A percentile compares a stretch with the other conserved stretches of the same genome.
These are phyloP conservation scores for Drosophila limbata DNA, from an alignment of 2,888 invertebrate genomes.

Conservation along the genomic window DNA sequence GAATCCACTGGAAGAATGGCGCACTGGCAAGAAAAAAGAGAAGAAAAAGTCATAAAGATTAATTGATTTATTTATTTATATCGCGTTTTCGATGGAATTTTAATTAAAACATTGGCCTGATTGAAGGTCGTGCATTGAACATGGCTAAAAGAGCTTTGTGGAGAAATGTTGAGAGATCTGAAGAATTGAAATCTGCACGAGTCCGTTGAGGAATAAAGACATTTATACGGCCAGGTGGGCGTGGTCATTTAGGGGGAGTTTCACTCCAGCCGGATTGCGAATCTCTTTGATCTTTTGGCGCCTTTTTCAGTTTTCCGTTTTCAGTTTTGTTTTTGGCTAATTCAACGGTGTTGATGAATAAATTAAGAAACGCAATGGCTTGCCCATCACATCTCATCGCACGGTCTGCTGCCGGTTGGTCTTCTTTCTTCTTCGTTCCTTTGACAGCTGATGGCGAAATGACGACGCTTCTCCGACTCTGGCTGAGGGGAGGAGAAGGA, in stretches of 20 bases:
- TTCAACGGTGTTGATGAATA: conserved; percentile 56
- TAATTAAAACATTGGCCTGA: conserved; percentile 61
- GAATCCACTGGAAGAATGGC: conserved; percentile 15
- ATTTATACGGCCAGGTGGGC: conserved; percentile 46
- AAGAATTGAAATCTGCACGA: neutral
- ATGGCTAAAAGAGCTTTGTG: neutral
- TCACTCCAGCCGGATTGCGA: conserved; percentile 34
- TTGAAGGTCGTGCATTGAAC: conserved; percentile 59
- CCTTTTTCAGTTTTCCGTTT: conserved; percentile 12
- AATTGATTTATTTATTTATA: conserved; percentile 61
- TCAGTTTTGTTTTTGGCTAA: conserved; percentile 7
- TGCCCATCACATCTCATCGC: conserved; percentile 1
- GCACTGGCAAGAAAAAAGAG: conserved; percentile 17
- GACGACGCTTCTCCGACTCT: conserved; percentile 7
- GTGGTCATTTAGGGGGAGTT: conserved; percentile 22
- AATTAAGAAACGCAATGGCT: conserved; percentile 59
- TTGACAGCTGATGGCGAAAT: conserved; percentile 45
- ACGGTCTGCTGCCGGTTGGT: conserved; percentile 34
- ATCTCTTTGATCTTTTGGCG: conserved; percentile 66
- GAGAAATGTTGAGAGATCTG: neutral
- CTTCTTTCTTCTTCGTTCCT: conserved; percentile 11
- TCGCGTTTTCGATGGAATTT: conserved; percentile 57
- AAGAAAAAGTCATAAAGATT: conserved; percentile 57
- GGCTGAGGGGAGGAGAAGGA: neutral
- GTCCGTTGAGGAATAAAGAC: neutral